Evolutionary conservation across 2,797 vertebrate genomes (phyloP), one percentile per base, ranked within the genome.

Genomic region (Leontocebus nigricollis): DNA sequence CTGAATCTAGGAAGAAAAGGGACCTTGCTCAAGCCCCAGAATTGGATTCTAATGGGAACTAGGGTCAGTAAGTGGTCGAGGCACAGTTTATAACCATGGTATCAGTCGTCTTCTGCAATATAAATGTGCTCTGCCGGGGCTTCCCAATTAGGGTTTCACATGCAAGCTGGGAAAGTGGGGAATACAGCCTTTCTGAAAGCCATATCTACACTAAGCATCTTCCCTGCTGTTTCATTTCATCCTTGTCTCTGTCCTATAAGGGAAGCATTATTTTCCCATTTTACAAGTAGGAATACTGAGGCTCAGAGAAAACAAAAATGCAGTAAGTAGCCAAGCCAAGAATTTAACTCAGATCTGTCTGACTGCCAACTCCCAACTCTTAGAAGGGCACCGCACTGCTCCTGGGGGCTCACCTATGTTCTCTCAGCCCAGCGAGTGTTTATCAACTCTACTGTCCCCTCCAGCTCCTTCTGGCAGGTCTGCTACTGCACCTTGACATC

Each of bases 401-500:
- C 50, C 41, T 19, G 50, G 36, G 9, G 24, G 13, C 84, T 79
- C 89, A 67, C 9, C 39, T 6, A 11, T 1, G 2, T 36, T 33
- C 80, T 9, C 46, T n/a, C 27, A n/a, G 48, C 41, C 61, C 48
- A 94, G 50, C 36, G 75, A 26, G 15, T 75, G 11, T n/a, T n/a
- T 9, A 36, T 46, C 82, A 89, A n/a, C 57, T 33, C 73, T 46
- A 26, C 79, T 15, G 8, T n/a, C 44, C 50, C 76, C 6, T 0
- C 33, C 9, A n/a, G 41, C 19, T 44, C 55, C 14, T 55, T 55
- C 27, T 72, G 70, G 36, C 52, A 82, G 46, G 52, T 73, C 75
- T 75, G 80, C 76, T 46, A 86, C 88, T 67, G 67, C 10, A 79
- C 94, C 91, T 90, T 88, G 84, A 88, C 41, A 39, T 59, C 72